phyloP scores from a whole-genome alignment of 2,797 vertebrate genomes.

The Betta splendens region DNA sequence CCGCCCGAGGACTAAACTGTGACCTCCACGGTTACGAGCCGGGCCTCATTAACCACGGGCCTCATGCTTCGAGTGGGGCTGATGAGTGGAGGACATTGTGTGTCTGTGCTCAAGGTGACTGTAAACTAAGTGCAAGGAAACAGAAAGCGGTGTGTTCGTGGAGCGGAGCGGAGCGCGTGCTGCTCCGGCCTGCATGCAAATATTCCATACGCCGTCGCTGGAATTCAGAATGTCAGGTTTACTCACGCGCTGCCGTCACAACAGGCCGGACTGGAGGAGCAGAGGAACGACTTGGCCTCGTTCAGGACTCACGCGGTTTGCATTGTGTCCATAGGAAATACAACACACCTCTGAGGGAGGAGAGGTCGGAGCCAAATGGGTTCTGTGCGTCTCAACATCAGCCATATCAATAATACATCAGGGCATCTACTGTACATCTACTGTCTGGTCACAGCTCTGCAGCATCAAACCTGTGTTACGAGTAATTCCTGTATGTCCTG shows the following conservation, averaged over 20 bases:
- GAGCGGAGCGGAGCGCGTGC: not conserved
- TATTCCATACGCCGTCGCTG: not conserved
- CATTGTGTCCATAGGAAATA: constrained; percentile 12
- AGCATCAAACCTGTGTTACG: no score
- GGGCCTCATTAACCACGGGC: not conserved
- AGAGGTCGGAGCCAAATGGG: constrained; percentile 16
- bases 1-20: constrained; percentile 9
- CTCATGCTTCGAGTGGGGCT: not conserved
- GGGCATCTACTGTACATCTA: constrained; percentile 20
- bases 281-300: constrained; percentile 17
- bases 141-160: not conserved
- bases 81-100: constrained; percentile 11
- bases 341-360: constrained; percentile 7
- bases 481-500: no score
- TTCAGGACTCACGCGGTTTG: constrained; percentile 24
- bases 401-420: constrained; percentile 34
- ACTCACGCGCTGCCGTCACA: not conserved
- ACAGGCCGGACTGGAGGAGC: not conserved
- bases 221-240: constrained; percentile 2
- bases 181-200: constrained; percentile 7
- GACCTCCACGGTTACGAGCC: constrained; percentile 20
- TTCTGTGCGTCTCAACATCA: constrained; percentile 5
- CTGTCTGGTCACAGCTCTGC: constrained; percentile 3
- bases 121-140: not conserved
- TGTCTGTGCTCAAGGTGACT: not conserved